Percentiles rank a stretch among this genome's conserved stretches.
These are phyloP conservation scores for Drosophila tristis DNA, from an alignment of 1,140 invertebrate genomes.

Conservation along the genomic window DNA sequence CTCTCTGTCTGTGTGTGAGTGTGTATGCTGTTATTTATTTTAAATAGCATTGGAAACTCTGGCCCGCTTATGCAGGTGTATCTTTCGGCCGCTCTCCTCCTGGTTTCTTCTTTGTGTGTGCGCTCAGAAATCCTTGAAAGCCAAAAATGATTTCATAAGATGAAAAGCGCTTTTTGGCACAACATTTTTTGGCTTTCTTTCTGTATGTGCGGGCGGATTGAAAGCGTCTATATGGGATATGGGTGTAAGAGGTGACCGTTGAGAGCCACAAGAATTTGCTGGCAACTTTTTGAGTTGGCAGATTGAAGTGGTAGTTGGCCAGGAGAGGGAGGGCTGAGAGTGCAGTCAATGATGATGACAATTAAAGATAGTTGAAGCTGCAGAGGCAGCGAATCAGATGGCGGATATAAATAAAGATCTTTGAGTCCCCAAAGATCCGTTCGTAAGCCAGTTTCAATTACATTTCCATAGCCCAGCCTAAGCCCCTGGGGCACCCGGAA, in stretches of 20 bases:
- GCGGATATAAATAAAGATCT: background rate
- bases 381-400: background rate
- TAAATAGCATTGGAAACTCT: constrained; percentile 64
- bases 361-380: constrained; percentile 48
- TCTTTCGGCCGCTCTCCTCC: constrained; percentile 9
- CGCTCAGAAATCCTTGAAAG: constrained; percentile 65
- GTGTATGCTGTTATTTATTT: constrained; percentile 73
- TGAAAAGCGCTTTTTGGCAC: constrained; percentile 68
- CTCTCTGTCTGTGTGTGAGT: constrained; percentile 13
- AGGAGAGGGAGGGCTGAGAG: background rate
- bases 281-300: constrained; percentile 50
- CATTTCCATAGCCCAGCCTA: constrained; percentile 6
- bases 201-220: constrained; percentile 7
- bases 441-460: constrained; percentile 34
- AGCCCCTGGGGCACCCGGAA: background rate
- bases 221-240: background rate
- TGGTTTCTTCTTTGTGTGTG: constrained; percentile 8
- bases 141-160: constrained; percentile 77
- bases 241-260: background rate
- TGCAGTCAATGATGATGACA: constrained; percentile 37
- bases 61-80: constrained; percentile 25
- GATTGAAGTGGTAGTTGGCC: constrained; percentile 46
- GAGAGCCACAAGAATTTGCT: constrained; percentile 50
- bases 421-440: background rate
- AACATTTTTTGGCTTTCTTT: constrained; percentile 39